Conservation (phyloP, 1,140 invertebrate species). For the Listronotus bonariensis region DNA sequence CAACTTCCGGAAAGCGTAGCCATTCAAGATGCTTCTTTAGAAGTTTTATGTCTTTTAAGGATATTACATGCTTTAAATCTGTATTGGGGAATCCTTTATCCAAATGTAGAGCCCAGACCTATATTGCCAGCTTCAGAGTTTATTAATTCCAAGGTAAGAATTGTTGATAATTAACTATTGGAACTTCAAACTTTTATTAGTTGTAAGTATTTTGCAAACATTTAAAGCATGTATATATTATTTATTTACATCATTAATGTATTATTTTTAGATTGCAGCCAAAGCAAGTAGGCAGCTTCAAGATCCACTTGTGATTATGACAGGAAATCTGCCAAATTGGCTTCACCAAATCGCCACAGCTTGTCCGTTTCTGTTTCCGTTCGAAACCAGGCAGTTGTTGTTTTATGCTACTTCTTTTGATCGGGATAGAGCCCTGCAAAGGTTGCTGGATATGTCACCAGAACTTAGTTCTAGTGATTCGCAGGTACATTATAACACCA, state of each 20-base stretch:
- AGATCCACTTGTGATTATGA: slow-evolving; percentile 97
- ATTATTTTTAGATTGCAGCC: slow-evolving; percentile 69
- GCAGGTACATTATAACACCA: slow-evolving; percentile 53
- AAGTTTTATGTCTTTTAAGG: slow-evolving; percentile 87
- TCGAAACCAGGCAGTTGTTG: slow-evolving; percentile 92
- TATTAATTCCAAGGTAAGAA: slow-evolving; percentile 58
- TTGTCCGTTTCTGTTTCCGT: slow-evolving; percentile 95
- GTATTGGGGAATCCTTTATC: slow-evolving; percentile 90
- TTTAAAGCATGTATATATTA: neutral
- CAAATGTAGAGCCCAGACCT: slow-evolving; percentile 64
- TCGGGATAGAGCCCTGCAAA: slow-evolving; percentile 89
- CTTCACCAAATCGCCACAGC: slow-evolving; percentile 90
- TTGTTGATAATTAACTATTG: too few species aligned
- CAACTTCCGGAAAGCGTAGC: slow-evolving; percentile 75
- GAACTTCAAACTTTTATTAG: too few species aligned
- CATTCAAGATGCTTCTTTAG: slow-evolving; percentile 86
- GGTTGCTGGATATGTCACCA: slow-evolving; percentile 83
- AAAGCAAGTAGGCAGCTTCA: slow-evolving; percentile 96
- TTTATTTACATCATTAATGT: slow-evolving; percentile 53
- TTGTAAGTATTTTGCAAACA: neutral
- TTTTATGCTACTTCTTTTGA: slow-evolving; percentile 98
- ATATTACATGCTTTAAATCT: slow-evolving; percentile 91
- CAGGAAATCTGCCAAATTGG: slow-evolving; percentile 95
- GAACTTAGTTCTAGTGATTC: slow-evolving; percentile 76
- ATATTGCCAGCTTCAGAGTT: slow-evolving; percentile 66